phyloP scores from a whole-genome alignment of 2,113 vertebrate species.

The Toxostoma redivivum region DNA sequence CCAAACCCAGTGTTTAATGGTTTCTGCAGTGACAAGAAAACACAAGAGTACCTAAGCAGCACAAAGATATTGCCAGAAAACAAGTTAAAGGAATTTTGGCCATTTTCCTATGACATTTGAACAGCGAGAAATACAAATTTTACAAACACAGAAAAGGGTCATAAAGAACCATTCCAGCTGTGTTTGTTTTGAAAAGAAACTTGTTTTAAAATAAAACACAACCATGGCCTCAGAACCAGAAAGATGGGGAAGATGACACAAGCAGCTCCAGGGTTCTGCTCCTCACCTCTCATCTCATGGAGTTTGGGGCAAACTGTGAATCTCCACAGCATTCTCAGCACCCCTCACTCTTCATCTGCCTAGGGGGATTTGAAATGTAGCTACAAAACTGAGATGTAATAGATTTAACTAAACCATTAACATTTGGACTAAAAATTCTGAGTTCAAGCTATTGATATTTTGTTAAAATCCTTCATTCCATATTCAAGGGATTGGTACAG shows the following conservation, averaged over 20 bases:
- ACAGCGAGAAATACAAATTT: not conserved
- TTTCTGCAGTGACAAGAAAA: not conserved
- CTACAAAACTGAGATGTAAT: not conserved
- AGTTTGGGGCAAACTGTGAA: not conserved
- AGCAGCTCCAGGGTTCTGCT: not conserved
- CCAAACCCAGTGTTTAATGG: not conserved
- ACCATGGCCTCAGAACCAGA: not conserved
- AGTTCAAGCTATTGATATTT: not conserved
- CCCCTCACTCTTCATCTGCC: not conserved
- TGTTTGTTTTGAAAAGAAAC: not conserved
- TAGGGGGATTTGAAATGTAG: not conserved
- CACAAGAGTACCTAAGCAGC: not conserved
- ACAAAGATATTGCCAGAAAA: not conserved
- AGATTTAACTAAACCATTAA: no score
- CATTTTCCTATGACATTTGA: not conserved
- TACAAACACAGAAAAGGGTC: not conserved
- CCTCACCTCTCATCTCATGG: not conserved
- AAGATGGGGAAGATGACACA: not conserved
- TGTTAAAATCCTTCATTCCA: not conserved
- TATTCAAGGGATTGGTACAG: not conserved
- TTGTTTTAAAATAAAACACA: not conserved
- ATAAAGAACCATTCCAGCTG: not conserved
- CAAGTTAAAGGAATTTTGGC: not conserved
- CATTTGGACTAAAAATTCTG: no score
- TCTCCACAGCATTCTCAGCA: not conserved